A percentile compares a stretch with the other conserved stretches of the same genome.
These are phyloP conservation scores for Eudemis profundana DNA, from an alignment of 2,888 invertebrate species.

Conservation along the genomic window DNA sequence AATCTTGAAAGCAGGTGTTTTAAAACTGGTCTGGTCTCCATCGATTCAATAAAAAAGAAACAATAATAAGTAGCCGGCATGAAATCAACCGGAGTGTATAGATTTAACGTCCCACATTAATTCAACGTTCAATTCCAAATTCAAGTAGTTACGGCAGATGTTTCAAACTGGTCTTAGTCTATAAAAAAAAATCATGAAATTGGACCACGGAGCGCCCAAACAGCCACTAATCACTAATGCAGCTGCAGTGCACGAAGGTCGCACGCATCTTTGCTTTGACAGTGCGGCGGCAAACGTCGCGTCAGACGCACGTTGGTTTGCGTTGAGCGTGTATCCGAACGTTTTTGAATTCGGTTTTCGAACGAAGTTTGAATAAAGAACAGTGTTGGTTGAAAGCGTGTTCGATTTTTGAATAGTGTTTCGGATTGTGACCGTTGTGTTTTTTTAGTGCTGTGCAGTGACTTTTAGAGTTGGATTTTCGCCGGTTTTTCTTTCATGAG, in stretches of 20 bases:
- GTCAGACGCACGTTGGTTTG: constrained; percentile 23
- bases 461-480: constrained; percentile 22
- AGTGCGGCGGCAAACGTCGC: constrained; percentile 36
- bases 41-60: not conserved
- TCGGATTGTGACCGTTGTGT: not conserved
- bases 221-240: constrained; percentile 43
- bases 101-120: too few relatives aligned
- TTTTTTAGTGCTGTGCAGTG: constrained; percentile 14
- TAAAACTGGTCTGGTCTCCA: not conserved
- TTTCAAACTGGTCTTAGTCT: constrained; percentile 17
- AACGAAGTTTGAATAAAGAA: constrained; percentile 30
- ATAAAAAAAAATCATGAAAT: constrained; percentile 13
- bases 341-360: constrained; percentile 28
- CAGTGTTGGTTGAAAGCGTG: not conserved
- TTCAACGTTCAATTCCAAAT: not conserved
- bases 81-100: not conserved
- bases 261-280: constrained; percentile 40
- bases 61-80: not conserved
- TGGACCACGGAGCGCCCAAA: constrained; percentile 34
- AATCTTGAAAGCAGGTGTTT: not conserved
- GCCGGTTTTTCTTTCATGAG: constrained; percentile 20
- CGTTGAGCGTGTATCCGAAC: constrained; percentile 1
- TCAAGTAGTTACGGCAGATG: constrained; percentile 9
- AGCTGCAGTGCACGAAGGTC: constrained; percentile 40
- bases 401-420: not conserved